These are phyloP conservation scores for Vulpes ferrilata DNA, from an alignment of 2,113 vertebrate genomes.

Conservation along the genomic window DNA sequence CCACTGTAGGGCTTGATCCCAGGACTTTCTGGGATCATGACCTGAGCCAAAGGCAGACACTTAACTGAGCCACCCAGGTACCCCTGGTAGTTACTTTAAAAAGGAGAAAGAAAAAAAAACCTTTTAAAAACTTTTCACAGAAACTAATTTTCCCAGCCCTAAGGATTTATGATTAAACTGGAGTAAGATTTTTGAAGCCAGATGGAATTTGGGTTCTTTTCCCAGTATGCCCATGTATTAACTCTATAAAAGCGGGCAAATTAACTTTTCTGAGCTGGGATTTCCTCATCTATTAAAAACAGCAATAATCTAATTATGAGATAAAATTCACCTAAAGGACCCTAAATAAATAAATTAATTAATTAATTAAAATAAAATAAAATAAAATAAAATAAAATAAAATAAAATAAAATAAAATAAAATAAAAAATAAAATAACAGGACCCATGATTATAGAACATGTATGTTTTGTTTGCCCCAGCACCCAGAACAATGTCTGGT, in stretches of 20 bases:
- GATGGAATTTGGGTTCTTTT: slow-evolving; percentile 15
- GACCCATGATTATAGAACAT: not conserved
- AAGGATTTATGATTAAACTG: slow-evolving; percentile 32
- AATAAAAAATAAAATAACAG: not conserved
- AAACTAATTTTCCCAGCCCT: slow-evolving; percentile 33
- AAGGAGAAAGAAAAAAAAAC: not conserved
- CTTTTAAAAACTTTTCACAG: slow-evolving; percentile 1
- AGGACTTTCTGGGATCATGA: not conserved
- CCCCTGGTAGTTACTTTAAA: not conserved
- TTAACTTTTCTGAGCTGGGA: slow-evolving; percentile 1
- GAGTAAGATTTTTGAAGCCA: slow-evolving; percentile 51
- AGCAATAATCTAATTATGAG: not conserved
- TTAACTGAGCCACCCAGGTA: not conserved
- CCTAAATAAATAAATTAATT: not conserved
- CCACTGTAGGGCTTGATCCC: not conserved
- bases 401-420: not conserved
- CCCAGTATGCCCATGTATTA: not conserved
- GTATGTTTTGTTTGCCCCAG: not conserved
- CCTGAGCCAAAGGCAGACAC: not conserved
- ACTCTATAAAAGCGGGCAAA: slow-evolving; percentile 53
- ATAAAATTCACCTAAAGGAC: slow-evolving; percentile 30
- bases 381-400: no score
- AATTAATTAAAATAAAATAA: not conserved
- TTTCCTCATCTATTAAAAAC: slow-evolving; percentile 46
- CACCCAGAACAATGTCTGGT: not conserved